Percentiles rank a stretch among this genome's conserved stretches.
Evolutionary conservation across 2,888 invertebrate genomes (phyloP).

Genomic region (Leuctra nigra): DNA sequence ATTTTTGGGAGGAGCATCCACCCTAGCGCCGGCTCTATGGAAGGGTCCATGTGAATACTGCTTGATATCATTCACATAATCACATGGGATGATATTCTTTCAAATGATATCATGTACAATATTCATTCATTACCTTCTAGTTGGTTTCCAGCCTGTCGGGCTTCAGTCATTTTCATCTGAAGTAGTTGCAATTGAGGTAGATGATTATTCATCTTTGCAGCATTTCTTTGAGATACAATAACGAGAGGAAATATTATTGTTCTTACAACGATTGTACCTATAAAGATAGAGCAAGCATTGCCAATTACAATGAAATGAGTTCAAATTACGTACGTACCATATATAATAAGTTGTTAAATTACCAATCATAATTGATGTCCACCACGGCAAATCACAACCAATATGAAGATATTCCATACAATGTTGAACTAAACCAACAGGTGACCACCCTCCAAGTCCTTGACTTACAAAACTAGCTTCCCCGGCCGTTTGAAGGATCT

Average conservation of each 20-base stretch:
- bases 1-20: no score
- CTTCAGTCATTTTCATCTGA: slow-evolving; percentile 80
- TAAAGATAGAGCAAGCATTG: slow-evolving; percentile 31
- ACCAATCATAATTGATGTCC: slow-evolving; percentile 76
- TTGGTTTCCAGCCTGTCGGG: slow-evolving; percentile 74
- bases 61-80: no score
- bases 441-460: slow-evolving; percentile 77
- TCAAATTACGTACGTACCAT: neutral
- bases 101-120: no score
- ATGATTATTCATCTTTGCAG: slow-evolving; percentile 73
- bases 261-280: slow-evolving; percentile 72
- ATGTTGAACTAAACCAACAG: slow-evolving; percentile 74
- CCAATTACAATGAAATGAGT: neutral
- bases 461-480: slow-evolving; percentile 74
- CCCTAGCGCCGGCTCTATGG: no score
- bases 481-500: slow-evolving; percentile 38
- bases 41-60: no score
- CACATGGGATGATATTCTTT: no score
- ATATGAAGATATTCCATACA: slow-evolving; percentile 79
- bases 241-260: slow-evolving; percentile 77
- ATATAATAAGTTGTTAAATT: slow-evolving; percentile 29
- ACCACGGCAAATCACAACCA: slow-evolving; percentile 84
- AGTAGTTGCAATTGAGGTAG: slow-evolving; percentile 78
- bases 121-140: slow-evolving; percentile 56
- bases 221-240: slow-evolving; percentile 71